Evolutionary conservation across 2,113 vertebrate species (phyloP).

Genomic region (Tetrao urogallus): DNA sequence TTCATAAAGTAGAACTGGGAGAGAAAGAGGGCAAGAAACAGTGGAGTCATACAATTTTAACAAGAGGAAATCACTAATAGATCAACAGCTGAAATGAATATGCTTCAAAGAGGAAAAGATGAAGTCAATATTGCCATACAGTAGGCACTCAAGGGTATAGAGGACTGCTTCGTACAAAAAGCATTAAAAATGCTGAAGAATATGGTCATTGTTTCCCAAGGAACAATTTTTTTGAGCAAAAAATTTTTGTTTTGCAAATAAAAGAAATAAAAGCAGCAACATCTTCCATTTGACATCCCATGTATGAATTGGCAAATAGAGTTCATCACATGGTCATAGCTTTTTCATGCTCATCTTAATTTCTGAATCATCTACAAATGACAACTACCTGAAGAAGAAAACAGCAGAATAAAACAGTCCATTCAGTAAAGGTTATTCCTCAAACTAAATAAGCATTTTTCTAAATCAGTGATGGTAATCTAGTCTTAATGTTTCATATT

Average conservation of each 20-base stretch:
- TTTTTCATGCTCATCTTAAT: not conserved
- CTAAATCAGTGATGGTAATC: not conserved
- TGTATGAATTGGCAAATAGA: not conserved
- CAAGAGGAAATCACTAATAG: slow-evolving; percentile 6
- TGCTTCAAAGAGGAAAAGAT: not conserved
- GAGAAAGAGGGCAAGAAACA: not conserved
- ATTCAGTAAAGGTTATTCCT: not conserved
- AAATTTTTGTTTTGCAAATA: not conserved
- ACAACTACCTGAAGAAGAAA: not conserved
- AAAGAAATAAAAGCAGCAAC: not conserved
- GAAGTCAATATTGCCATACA: not conserved
- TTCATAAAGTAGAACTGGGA: not conserved
- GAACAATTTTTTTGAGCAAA: too few relatives aligned
- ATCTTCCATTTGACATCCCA: not conserved
- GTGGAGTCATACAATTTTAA: not conserved
- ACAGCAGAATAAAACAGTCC: not conserved
- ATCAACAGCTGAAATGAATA: slow-evolving; percentile 13
- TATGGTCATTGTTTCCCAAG: not conserved
- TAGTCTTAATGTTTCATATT: not conserved
- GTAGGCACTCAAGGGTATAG: not conserved
- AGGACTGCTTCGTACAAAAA: not conserved
- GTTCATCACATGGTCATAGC: not conserved
- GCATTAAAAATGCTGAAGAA: not conserved
- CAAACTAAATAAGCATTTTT: not conserved
- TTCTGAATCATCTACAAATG: not conserved